Evolutionary conservation across 2,113 vertebrate genomes (phyloP).

Genomic region (Indri indri): DNA sequence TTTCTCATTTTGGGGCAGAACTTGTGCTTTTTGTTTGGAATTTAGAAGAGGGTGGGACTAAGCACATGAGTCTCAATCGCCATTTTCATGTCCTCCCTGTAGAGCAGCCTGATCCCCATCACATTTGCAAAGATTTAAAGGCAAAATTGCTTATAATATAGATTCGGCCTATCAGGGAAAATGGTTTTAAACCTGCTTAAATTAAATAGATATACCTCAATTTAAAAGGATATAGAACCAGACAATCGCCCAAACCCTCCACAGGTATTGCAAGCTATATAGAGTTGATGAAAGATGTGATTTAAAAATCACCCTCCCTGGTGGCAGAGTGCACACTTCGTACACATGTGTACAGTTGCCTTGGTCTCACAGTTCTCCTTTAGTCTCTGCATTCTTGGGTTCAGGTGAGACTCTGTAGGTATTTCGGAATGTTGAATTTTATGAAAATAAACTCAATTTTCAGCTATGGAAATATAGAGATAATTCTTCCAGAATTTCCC

Average conservation of each 20-base stretch:
- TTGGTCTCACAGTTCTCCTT: not conserved
- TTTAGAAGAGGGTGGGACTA: not conserved
- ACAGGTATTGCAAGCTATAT: not conserved
- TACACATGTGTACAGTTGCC: rapidly evolving
- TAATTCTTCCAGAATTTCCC: not conserved
- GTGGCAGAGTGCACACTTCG: not conserved
- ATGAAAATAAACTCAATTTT: not conserved
- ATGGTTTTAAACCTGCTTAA: not conserved
- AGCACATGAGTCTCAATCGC: not conserved
- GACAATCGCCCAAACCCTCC: rapidly evolving
- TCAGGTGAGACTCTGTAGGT: not conserved
- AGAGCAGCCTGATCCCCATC: not conserved
- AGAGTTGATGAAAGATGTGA: too few species aligned
- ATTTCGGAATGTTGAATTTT: not conserved
- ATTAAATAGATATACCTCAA: not conserved
- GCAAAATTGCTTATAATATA: not conserved
- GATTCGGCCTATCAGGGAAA: not conserved
- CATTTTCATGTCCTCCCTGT: not conserved
- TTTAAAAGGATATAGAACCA: not conserved
- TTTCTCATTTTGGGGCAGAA: not conserved
- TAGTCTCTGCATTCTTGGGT: too few species aligned
- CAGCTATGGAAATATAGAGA: not conserved
- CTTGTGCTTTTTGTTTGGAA: not conserved
- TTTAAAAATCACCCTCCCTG: not conserved
- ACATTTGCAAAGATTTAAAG: not conserved